Percentiles rank a stretch among this genome's conserved stretches.
Evolutionary conservation across 2,888 invertebrate species (phyloP).

Genomic region (Drosophila demipolita): DNA sequence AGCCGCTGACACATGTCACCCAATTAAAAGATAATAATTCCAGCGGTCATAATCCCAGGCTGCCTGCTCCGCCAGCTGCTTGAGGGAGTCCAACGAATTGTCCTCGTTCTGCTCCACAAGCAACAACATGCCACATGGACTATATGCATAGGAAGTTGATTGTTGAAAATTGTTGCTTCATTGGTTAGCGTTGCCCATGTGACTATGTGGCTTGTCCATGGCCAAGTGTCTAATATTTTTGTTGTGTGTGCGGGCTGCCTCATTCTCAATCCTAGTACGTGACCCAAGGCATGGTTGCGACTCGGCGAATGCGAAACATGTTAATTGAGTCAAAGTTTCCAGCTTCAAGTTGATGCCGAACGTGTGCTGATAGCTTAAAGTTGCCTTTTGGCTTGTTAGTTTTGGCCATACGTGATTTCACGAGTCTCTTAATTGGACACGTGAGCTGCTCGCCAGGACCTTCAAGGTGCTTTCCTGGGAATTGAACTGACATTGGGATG

Average conservation of each 20-base stretch:
- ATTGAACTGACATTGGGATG: conserved; percentile 26
- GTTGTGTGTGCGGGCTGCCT: conserved; percentile 23
- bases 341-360: conserved; percentile 63
- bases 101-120: conserved; percentile 15
- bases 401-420: conserved; percentile 65
- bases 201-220: conserved; percentile 12
- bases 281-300: conserved; percentile 41
- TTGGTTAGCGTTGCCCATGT: conserved; percentile 37
- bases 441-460: conserved; percentile 39
- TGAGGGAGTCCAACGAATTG: conserved; percentile 16
- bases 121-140: background rate
- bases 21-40: conserved; percentile 78
- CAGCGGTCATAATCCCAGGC: conserved; percentile 40
- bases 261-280: conserved; percentile 40
- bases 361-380: conserved; percentile 72
- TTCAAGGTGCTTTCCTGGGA: conserved; percentile 37
- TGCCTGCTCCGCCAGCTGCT: conserved; percentile 10
- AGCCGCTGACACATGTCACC: conserved; percentile 72
- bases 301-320: conserved; percentile 49
- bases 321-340: conserved; percentile 74
- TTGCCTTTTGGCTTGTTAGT: conserved; percentile 56
- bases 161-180: conserved; percentile 64
- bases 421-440: conserved; percentile 67
- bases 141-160: conserved; percentile 39
- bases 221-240: conserved; percentile 49